Conservation (phyloP, 1,140 invertebrate genomes). For the Zaprionus vittiger region DNA sequence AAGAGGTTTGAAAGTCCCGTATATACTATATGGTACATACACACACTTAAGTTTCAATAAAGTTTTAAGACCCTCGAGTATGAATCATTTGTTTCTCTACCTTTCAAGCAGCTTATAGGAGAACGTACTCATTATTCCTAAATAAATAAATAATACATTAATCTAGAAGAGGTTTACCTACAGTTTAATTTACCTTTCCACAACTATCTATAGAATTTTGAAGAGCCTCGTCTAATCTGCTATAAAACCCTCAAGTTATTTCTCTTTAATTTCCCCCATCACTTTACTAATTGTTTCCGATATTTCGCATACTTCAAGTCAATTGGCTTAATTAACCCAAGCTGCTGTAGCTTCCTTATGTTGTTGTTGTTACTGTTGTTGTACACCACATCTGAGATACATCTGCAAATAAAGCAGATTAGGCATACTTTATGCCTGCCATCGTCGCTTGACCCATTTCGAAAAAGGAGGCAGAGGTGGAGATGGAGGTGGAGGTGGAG, state of each 20-base stretch:
- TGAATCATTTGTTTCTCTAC: neutral
- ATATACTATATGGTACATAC: too few species aligned
- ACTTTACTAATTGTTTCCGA: constrained; percentile 10
- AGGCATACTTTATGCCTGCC: constrained; percentile 69
- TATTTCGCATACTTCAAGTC: constrained; percentile 34
- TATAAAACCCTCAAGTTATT: neutral
- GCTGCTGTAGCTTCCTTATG: neutral
- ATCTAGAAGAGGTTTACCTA: neutral
- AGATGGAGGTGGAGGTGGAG: neutral
- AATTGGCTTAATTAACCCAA: constrained; percentile 40
- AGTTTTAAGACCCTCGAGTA: neutral
- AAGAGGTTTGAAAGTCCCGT: neutral
- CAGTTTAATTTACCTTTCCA: neutral
- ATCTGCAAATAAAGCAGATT: constrained; percentile 61
- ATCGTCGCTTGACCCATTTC: constrained; percentile 5
- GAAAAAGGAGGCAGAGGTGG: neutral
- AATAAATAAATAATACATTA: neutral
- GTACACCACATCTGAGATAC: constrained; percentile 48
- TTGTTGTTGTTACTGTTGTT: constrained; percentile 5
- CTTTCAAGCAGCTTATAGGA: neutral
- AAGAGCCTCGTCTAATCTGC: neutral
- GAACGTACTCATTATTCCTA: neutral
- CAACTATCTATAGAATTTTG: neutral
- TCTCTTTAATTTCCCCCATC: constrained; percentile 12
- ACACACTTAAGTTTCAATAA: neutral